phyloP scores from a whole-genome alignment of 35 echinoderm and acorn worm genomes.

The Amphiura filiformis region DNA sequence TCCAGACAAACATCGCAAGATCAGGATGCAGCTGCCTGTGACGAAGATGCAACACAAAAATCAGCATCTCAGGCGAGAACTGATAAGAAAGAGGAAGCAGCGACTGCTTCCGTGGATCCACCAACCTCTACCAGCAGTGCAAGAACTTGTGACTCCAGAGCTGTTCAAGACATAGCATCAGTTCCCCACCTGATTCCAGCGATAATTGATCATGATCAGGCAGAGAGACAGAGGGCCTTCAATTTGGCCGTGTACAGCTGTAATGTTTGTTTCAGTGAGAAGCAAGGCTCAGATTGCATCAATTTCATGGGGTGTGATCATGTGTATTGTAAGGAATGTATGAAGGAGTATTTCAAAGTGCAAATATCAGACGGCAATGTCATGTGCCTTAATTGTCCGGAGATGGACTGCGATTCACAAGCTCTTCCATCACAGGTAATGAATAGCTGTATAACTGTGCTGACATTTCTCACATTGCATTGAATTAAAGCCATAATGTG shows the following conservation, averaged over 20 bases:
- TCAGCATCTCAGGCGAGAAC: neutral
- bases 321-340: slow-evolving; percentile 89
- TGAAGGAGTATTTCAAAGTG: slow-evolving; percentile 71
- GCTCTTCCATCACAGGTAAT: slow-evolving; percentile 79
- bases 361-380: slow-evolving; percentile 95
- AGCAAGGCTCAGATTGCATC: slow-evolving; percentile 69
- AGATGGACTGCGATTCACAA: slow-evolving; percentile 71
- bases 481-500: too few relatives aligned
- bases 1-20: slow-evolving; percentile 5
- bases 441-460: neutral
- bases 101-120: neutral
- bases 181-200: slow-evolving; percentile 43
- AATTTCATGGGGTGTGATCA: slow-evolving; percentile 70
- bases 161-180: slow-evolving; percentile 84
- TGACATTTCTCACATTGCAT: neutral
- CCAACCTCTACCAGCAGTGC: neutral
- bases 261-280: slow-evolving; percentile 78
- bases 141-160: slow-evolving; percentile 20
- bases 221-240: slow-evolving; percentile 54
- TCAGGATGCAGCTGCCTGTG: neutral
- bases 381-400: slow-evolving; percentile 73
- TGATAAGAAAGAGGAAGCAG: neutral
- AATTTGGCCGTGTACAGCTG: slow-evolving; percentile 61
- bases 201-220: slow-evolving; percentile 60
- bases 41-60: neutral